These are phyloP conservation scores for Halcyon senegalensis DNA, from an alignment of 2,113 vertebrate species.

Conservation along the genomic window DNA sequence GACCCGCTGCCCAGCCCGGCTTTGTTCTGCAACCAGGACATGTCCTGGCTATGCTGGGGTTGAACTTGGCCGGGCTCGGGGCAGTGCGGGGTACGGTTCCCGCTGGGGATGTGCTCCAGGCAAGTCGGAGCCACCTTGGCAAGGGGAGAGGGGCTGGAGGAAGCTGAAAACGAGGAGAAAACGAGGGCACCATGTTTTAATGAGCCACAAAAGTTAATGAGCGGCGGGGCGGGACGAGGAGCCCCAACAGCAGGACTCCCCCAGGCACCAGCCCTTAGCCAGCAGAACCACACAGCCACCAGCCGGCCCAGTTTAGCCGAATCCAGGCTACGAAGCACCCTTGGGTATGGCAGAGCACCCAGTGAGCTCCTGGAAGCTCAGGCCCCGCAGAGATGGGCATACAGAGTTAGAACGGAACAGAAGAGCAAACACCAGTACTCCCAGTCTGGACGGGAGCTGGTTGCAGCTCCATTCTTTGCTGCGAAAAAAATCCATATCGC, in stretches of 20 bases:
- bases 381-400: too few relatives aligned
- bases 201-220: background rate
- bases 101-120: background rate
- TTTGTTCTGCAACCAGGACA: background rate
- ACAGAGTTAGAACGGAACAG: too few relatives aligned
- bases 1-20: background rate
- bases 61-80: background rate
- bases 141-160: background rate
- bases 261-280: background rate
- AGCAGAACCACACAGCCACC: background rate
- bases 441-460: background rate
- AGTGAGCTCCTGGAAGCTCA: background rate
- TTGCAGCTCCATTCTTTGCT: rapidly evolving
- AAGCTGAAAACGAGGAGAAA: background rate
- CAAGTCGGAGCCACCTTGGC: background rate
- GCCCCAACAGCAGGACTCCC: background rate
- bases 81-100: background rate
- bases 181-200: background rate
- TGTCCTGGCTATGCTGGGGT: background rate
- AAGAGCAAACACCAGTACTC: too few relatives aligned
- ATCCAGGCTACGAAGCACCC: background rate
- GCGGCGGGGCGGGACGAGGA: background rate
- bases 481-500: background rate
- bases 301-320: background rate
- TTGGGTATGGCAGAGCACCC: background rate